Conservation (phyloP, 2,888 invertebrate species). For the Athrips mouffetella region DNA sequence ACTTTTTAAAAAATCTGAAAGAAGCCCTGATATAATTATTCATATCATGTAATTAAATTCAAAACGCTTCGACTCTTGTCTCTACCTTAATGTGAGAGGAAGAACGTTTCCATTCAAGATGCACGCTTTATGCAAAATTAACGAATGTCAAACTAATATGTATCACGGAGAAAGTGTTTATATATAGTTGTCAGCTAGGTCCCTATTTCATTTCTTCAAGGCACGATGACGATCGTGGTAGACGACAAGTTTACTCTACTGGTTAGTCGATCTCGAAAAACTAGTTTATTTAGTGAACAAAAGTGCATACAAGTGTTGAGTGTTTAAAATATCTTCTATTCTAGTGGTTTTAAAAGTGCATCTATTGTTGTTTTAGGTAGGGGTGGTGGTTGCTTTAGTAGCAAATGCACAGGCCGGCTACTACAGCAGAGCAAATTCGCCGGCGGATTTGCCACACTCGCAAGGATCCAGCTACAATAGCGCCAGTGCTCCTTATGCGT, state of each 20-base stretch:
- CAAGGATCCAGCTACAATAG: neutral
- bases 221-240: conserved; percentile 23
- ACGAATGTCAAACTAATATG: conserved; percentile 37
- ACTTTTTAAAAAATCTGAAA: no score
- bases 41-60: no score
- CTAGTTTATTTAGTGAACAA: neutral
- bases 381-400: neutral
- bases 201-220: conserved; percentile 38
- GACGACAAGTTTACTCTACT: conserved; percentile 36
- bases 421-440: neutral
- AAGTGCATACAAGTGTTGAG: neutral
- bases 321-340: neutral
- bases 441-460: neutral
- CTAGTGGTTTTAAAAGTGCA: neutral
- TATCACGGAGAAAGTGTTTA: conserved; percentile 53
- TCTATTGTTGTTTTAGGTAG: conserved; percentile 2
- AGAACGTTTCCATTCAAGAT: conserved; percentile 34
- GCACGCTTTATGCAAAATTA: conserved; percentile 50
- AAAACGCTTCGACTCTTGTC: no score
- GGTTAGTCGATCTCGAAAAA: conserved; percentile 37
- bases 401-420: neutral
- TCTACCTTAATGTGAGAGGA: conserved; percentile 31
- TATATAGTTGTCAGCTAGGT: conserved; percentile 43
- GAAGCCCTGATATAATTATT: no score
- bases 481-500: neutral